These are phyloP conservation scores for Mylabris phalerata DNA, from an alignment of 1,140 invertebrate genomes.

Conservation along the genomic window DNA sequence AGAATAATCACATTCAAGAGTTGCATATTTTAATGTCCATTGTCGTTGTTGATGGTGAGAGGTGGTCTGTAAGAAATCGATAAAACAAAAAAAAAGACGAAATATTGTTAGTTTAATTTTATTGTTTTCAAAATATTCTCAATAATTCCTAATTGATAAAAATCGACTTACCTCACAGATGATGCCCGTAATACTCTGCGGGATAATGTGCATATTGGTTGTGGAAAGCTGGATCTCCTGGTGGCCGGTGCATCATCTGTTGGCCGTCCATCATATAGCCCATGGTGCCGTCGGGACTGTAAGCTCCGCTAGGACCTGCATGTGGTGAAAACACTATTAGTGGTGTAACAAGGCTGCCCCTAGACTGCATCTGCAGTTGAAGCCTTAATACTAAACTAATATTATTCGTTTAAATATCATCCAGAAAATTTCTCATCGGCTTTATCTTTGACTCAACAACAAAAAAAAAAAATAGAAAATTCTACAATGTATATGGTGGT, in stretches of 20 bases:
- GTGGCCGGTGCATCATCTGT: slow-evolving; percentile 89
- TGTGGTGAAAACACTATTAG: slow-evolving; percentile 78
- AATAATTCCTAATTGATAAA: not conserved
- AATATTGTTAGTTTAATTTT: not conserved
- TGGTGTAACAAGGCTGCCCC: slow-evolving; percentile 40
- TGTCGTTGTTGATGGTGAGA: slow-evolving; percentile 38
- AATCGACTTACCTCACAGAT: slow-evolving; percentile 56
- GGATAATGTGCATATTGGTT: slow-evolving; percentile 84
- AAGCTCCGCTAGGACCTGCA: slow-evolving; percentile 86
- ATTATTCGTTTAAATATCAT: too few species aligned
- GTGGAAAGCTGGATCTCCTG: slow-evolving; percentile 82
- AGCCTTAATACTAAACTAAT: too few species aligned
- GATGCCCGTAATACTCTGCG: slow-evolving; percentile 85
- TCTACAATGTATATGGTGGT: too few species aligned
- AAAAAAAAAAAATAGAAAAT: too few species aligned
- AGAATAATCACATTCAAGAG: slow-evolving; percentile 45
- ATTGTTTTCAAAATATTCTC: too few species aligned
- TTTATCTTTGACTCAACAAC: too few species aligned
- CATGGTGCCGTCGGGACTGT: slow-evolving; percentile 90
- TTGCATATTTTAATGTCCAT: slow-evolving; percentile 44
- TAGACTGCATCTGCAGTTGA: slow-evolving; percentile 13
- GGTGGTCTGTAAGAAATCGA: slow-evolving; percentile 34
- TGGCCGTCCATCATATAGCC: slow-evolving; percentile 96
- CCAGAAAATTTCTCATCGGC: too few species aligned
- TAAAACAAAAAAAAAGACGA: not conserved